Evolutionary conservation across 2,797 vertebrate species (phyloP), one percentile per base, ranked within the genome.

Genomic region (Oreortyx pictus): DNA sequence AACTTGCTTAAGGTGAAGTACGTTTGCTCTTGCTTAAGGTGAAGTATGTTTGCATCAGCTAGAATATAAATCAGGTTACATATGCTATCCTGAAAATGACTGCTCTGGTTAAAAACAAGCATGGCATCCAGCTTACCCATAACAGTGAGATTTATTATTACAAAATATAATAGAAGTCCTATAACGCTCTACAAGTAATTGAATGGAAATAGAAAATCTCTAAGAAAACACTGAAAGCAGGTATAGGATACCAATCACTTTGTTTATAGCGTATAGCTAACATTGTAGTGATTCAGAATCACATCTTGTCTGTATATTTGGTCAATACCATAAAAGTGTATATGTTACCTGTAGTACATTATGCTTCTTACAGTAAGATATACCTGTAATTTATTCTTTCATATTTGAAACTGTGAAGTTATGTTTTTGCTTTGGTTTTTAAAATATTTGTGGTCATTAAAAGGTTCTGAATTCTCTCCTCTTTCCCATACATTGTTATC

Each of bases 151-250:
- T 96, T 95, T 95, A 96, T 94, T 91, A 82, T 74, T 94, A 96
- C 93, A 95, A 95, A 97, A 96, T 96, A 94, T 92, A 95, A 95
- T 94, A 93, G 92, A 96, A 95, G 66, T 31, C 41, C 43, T 57
- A 76, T 27, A 92, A 83, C 0, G 4, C 43, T 88, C 91, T 86
- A 54, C 66, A 89, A 92, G 80, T 80, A 91, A 84, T 60, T 39
- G 33, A 93, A 93, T 43, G 18, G 60, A 93, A 96, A 96, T 29
- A 90, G 70, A 93, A 96, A 96, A 93, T 92, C 92, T 92, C 50
- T 59, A 86, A 88, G 89, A 93, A 89, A 96, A 92, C 86, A 94
- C 56, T 19, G 22, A 57, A 92, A 92, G 72, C 85, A 95, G 93
- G 50, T 96, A 93, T 95, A 96, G 74, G 77, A 79, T 82, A 90